Evolutionary conservation across 2,888 invertebrate species (phyloP), one percentile per base, ranked within the genome.

Genomic region (Tiliacea citrago): DNA sequence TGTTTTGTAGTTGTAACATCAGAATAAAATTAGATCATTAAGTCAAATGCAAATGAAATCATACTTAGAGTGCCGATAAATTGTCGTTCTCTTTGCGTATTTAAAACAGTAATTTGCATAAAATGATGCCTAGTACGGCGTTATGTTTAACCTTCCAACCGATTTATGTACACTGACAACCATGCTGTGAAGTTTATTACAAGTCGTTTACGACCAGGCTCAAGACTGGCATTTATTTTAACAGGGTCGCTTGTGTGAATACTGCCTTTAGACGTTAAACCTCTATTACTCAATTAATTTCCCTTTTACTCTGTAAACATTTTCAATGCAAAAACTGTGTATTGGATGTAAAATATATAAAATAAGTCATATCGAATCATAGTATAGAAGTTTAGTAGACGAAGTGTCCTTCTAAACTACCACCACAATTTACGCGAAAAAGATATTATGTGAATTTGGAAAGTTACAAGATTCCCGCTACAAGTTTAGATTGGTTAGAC

Each of bases 51-150:
- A 86, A 85, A 82, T 88, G 83, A 90, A 90, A 88, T 84, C 81
- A 83, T 84, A 89, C 80, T 91, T 89, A 79, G 58, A 80, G 79
- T 81, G 84, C 75, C 81, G 86, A 88, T 90, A 89, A 91, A 91
- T 84, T 90, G 88, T 87, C 83, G 69, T 89, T 89, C 87, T 89
- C 79, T 90, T 88, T 83, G 89, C 84, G 80, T 86, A 86, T 90
- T 90, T 92, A 88, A 88, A 91, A 90, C 86, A 86, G 81, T 88
- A 77, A 89, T 92, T 90, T 91, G 87, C 84, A 81, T 82, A 66
- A 83, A 87, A 85, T 86, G 81, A 88, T 85, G 78, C 49, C 72
- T 71, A 86, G 84, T 87, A 86, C 77, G n/a, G 60, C 55, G 55
- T 77, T 67, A 82, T 79, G 62, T 73, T 71, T 74, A 77, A 80